These are phyloP conservation scores for Anableps anableps DNA, from an alignment of 2,797 vertebrate genomes.

Conservation along the genomic window DNA sequence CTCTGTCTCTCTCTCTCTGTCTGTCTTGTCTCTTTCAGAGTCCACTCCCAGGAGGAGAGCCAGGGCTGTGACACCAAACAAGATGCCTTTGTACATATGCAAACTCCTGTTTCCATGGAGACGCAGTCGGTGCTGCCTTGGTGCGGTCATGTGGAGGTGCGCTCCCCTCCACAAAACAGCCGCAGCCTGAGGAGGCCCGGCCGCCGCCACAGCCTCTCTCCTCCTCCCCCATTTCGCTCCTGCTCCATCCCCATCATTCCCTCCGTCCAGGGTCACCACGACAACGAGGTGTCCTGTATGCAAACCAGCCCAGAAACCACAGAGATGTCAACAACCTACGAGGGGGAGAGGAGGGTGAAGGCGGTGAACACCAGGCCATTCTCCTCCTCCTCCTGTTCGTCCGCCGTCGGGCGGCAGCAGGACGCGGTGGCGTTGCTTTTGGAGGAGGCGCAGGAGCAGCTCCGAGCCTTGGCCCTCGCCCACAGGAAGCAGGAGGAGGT, in stretches of 20 bases:
- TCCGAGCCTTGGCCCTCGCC: slow-evolving; percentile 70
- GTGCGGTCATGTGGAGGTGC: slow-evolving; percentile 34
- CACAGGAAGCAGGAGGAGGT: slow-evolving; percentile 75
- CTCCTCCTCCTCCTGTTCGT: slow-evolving; percentile 46
- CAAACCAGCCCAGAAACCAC: slow-evolving; percentile 65
- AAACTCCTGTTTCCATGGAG: slow-evolving; percentile 57
- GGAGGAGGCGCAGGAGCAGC: slow-evolving; percentile 77
- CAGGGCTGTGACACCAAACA: slow-evolving; percentile 45
- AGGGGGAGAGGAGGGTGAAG: slow-evolving; percentile 28
- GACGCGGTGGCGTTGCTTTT: slow-evolving; percentile 71
- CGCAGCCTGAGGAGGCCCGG: slow-evolving; percentile 47
- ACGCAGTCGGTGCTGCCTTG: slow-evolving; percentile 34
- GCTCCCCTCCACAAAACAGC: slow-evolving; percentile 13
- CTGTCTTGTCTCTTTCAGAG: slow-evolving; percentile 41
- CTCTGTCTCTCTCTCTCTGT: slow-evolving; percentile 3
- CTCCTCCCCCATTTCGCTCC: slow-evolving; percentile 66
- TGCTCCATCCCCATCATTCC: slow-evolving; percentile 83
- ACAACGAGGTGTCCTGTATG: slow-evolving; percentile 80
- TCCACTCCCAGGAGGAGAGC: slow-evolving; percentile 39
- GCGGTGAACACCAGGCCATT: not conserved
- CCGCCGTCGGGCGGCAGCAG: slow-evolving; percentile 47
- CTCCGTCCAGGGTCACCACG: slow-evolving; percentile 77
- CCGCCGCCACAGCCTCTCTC: slow-evolving; percentile 37
- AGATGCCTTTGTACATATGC: slow-evolving; percentile 75
- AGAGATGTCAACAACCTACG: slow-evolving; percentile 37